Conservation (phyloP, 1,140 invertebrate species). For the Drosophila kurseongensis region DNA sequence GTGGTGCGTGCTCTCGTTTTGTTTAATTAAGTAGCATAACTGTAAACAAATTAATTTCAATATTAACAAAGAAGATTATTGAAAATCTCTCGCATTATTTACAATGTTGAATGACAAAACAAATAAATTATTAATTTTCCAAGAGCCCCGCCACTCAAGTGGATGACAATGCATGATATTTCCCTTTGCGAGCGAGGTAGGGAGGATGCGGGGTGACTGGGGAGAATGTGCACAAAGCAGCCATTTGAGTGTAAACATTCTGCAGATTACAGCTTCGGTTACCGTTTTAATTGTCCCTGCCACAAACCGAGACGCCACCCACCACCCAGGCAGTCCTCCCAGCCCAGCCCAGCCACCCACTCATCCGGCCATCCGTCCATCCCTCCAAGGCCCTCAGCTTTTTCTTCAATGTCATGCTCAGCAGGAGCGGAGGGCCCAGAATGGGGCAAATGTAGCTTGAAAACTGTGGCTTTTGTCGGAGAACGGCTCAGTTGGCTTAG, state of each 20-base stretch:
- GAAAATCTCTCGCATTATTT: constrained; percentile 82
- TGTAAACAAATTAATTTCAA: constrained; percentile 84
- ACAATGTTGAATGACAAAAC: constrained; percentile 81
- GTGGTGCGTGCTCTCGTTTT: constrained; percentile 50
- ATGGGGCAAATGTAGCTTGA: constrained; percentile 75
- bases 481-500: constrained; percentile 68
- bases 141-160: constrained; percentile 34
- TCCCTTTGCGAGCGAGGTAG: constrained; percentile 9
- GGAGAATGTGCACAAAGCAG: constrained; percentile 63
- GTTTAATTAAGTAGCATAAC: constrained; percentile 83
- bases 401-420: constrained; percentile 70
- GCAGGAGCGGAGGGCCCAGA: constrained; percentile 17
- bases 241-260: constrained; percentile 80
- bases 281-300: constrained; percentile 78
- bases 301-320: constrained; percentile 51
- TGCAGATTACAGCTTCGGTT: constrained; percentile 77
- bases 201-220: background rate
- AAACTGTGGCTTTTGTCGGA: constrained; percentile 67
- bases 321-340: constrained; percentile 18
- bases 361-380: constrained; percentile 6
- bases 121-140: constrained; percentile 81
- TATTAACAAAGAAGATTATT: constrained; percentile 84
- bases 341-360: constrained; percentile 3
- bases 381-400: constrained; percentile 26
- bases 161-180: constrained; percentile 66